Percentiles rank a stretch among this genome's conserved stretches.
These are phyloP conservation scores for Brenthis ino DNA, from an alignment of 2,888 invertebrate species.

Conservation along the genomic window DNA sequence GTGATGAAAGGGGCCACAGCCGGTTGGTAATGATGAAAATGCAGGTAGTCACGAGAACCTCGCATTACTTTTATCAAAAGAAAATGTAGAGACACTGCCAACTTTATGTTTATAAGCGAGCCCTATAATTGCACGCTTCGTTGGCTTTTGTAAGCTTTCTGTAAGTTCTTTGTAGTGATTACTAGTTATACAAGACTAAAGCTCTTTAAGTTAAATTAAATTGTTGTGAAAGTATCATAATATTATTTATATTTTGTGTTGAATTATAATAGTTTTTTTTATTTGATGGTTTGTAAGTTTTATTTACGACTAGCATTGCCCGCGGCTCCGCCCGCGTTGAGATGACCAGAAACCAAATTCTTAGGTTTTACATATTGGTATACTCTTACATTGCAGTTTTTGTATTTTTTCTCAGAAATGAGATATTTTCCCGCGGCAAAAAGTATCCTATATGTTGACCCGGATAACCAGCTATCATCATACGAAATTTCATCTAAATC, in stretches of 20 bases:
- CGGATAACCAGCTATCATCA: too few species aligned
- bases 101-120: slow-evolving; percentile 6
- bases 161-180: slow-evolving; percentile 7
- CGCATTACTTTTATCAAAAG: slow-evolving; percentile 24
- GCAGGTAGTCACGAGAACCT: slow-evolving; percentile 37
- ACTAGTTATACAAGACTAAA: not conserved
- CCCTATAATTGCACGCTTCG: slow-evolving; percentile 24
- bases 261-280: not conserved
- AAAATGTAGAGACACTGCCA: slow-evolving; percentile 13
- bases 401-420: too few species aligned
- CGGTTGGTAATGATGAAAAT: slow-evolving; percentile 34
- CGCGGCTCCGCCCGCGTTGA: too few species aligned
- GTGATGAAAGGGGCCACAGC: slow-evolving; percentile 29
- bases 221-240: not conserved
- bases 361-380: too few species aligned
- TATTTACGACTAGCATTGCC: too few species aligned
- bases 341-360: too few species aligned
- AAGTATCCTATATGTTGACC: too few species aligned
- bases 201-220: slow-evolving; percentile 2
- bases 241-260: too few species aligned
- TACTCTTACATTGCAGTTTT: too few species aligned
- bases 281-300: not conserved
- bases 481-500: too few species aligned
- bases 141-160: slow-evolving; percentile 19
- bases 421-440: too few species aligned